A percentile compares a stretch with the other conserved stretches of the same genome.
Conservation (phyloP, 2,113 vertebrate genomes). For the Crotalus helleri region DNA sequence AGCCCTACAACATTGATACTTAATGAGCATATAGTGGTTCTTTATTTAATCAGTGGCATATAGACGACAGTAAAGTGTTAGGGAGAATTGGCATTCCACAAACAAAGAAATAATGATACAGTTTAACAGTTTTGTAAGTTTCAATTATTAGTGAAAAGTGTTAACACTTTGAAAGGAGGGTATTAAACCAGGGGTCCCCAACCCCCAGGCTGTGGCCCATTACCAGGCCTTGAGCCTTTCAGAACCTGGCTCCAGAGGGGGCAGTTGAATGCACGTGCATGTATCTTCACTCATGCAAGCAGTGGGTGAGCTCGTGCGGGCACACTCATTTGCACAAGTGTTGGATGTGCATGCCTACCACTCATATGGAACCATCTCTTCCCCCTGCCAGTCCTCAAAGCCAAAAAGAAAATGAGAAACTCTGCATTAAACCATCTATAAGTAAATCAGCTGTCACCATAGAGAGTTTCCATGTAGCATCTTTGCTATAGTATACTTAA, state of each 20-base stretch:
- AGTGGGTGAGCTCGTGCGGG: not conserved
- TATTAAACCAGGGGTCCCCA: not conserved
- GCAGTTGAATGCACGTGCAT: fast-evolving
- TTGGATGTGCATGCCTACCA: too few species aligned
- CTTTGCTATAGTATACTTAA: not conserved
- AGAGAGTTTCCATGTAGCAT: not conserved
- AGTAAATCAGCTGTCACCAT: not conserved
- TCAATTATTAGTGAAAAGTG: not conserved
- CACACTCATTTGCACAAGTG: not conserved
- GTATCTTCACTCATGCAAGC: not conserved
- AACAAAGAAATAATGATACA: not conserved
- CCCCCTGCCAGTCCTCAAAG: not conserved
- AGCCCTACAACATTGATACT: not conserved
- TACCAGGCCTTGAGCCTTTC: not conserved
- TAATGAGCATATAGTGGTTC: not conserved
- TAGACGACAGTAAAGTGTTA: not conserved
- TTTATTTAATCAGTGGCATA: not conserved
- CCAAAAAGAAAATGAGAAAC: too few species aligned
- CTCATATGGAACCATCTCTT: not conserved
- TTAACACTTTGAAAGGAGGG: not conserved
- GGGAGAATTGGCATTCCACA: not conserved
- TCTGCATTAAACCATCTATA: not conserved
- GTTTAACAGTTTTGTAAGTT: not conserved
- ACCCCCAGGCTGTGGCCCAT: fast-evolving
- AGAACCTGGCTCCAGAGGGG: not conserved